Evolutionary conservation across 2,113 vertebrate species (phyloP), one percentile per base, ranked within the genome.

Genomic region (Zosterops hypoxanthus): DNA sequence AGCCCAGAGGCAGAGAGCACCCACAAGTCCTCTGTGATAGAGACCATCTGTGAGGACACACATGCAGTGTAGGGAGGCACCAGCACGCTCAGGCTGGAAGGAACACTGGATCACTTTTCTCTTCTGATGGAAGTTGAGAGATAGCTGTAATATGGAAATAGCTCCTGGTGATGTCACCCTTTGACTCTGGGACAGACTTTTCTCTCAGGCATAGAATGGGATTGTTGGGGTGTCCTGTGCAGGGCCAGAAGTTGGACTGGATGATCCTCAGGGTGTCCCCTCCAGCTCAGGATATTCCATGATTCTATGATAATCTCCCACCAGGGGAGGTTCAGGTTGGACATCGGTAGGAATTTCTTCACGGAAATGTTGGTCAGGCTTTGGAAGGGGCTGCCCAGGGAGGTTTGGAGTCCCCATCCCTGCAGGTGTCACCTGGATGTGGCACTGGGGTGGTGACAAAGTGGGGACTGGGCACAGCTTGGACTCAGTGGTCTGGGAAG

Each of bases 1-100:
- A 95, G 68, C 49, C 24, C 88, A 80, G 94, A 97, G 18, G 92
- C 57, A 31, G 98, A 97, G 14, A 98, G 96, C 24, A 63, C 20
- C 47, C 96, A 82, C 6, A 97, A 49, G 80, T 97, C 96, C 60
- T 97, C 97, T 0, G 7, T 91, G 42, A 49, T 96, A 1, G 97
- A 98, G 84, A 98, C 92, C 0, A 3, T 84, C 14, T 94, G 91
- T 0, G 82, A 91, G 42, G 73, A 86, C 24, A 10, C 4, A 2
- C 63, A 0, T 0, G 1, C 8, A 1, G 5, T 26, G 0, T 93
- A 93, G 50, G 76, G 64, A 61, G 34, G 47, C 57, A 59, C 34
- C 28, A 0, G 0, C 0, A 0, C 1, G 0, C 73, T 82, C 0
- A 0, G 63, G 8, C 63, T 55, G 53, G 6, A 15, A 50, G 71